Base-by-base conservation (phyloP, 2,113 vertebrate genomes). In the Terrapene triunguis region DNA sequence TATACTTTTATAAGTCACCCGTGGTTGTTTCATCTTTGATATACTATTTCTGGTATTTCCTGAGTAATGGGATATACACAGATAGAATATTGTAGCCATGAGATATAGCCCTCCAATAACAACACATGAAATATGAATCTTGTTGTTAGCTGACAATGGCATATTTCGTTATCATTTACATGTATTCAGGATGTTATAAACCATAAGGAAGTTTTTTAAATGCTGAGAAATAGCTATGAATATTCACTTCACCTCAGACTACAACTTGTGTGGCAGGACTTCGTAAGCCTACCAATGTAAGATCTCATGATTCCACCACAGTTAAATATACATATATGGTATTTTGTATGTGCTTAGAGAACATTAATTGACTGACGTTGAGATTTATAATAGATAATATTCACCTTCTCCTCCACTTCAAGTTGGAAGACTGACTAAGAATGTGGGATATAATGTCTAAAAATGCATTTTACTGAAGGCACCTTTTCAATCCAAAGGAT, bases 71-170 rank as follows among this genome's bases (percentile, higher is more conserved):
- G 48, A 95, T 94, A 89, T 96, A 57, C 65, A 93, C 69, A 96
- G 93, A 57, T 82, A 90, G 53, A 59, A 80, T 96, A 89, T 94
- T 87, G 48, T 1, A 89, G 44, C 53, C 11, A 54, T 89, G 88
- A 97, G 97, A 95, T 96, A 91, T 3, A 74, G 17, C 55, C 93
- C 89, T 94, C 55, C 29, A 90, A 87, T 94, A 95, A 85, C 53
- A 17, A 32, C 88, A 76, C 81, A 78, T 80, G 69, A 62, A 72
- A 95, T 95, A 92, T 96, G 25, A 95, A 93, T 93, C 92, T 74
- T 32, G 82, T 62, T 87, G 53, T 69, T 51, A 62, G n/a, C 48
- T 94, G 81, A 91, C 79, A 82, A 25, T 59, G 69, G 16, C 4
- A 1, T 91, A 80, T 92, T 95, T 93, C 62, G 65, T 94, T 92